Evolutionary conservation across 92 coral and sea anemone species (phyloP), one percentile per base, ranked within the genome.

Genomic region (Porites lobata): DNA sequence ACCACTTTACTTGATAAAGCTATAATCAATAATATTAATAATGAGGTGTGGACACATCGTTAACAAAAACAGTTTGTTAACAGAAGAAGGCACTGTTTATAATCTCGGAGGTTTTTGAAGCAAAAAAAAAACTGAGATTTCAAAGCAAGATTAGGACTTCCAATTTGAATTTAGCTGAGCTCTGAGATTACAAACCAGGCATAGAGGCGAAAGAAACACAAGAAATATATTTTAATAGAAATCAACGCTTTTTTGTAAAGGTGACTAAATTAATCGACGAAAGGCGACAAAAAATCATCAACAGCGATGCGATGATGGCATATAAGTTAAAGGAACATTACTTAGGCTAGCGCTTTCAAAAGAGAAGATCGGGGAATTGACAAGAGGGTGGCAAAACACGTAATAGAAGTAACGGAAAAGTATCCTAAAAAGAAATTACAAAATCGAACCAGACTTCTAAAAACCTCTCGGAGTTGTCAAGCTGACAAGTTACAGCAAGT

Each of bases 201-300:
- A 38, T 38, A 38, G 5, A 3, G 47, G 47, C 6, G 47, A 38
- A 38, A 38, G 6, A 38, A 38, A 38, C 0, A 38, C 47, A 38
- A 38, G 0, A 4, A 38, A 38, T 38, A 38, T 4, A 38, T 38
- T 38, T 38, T 38, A 38, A 38, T 4, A 38, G 47, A 38, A 50
- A 15, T 52, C 61, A 2, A 10, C 15, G 61, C 61, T 11, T 56
- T 56, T 9, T 56, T 56, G 61, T 14, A 56, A 56, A 56, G 15
- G 47, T 38, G 0, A 62, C 20, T 14, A 4, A 74, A 52, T 21
- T n/a, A 47, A 72, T 43, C 19, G 58, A 29, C 19, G 21, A 72
- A 53, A 72, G 77, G 77, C 50, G 77, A 17, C 75, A 9, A 70
- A 38, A 9, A 70, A 70, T 43, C 3, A 50, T 21, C 75, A 70